Evolutionary conservation across 1,140 invertebrate genomes (phyloP), one percentile per base, ranked within the genome.

Genomic region (Bilobella aurantiaca): DNA sequence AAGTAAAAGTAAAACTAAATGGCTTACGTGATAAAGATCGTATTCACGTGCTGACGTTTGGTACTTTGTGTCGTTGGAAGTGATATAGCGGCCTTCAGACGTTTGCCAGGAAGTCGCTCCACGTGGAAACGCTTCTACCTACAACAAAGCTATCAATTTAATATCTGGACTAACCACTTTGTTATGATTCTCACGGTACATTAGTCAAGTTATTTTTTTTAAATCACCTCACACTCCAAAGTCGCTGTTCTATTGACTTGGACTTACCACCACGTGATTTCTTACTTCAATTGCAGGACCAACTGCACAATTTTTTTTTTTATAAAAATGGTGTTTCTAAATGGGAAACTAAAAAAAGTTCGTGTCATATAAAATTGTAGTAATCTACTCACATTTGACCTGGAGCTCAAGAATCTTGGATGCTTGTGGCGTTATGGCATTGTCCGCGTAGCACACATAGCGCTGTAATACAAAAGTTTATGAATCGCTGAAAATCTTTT

Each of bases 121-220:
- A 71, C 89, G 86, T 0, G 93, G 93, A 76, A 86, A 94, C 0
- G 91, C 90, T 77, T 95, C 91, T 0, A 92, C n/a, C n/a, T n/a
- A 75, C 89, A 84, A 73, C 93, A 95, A 76, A 29, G 58, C 14
- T 14, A 28, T 8, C 73, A 1, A 79, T n/a, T n/a, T n/a, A n/a
- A n/a, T n/a, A n/a, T n/a, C n/a, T n/a, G n/a, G n/a, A n/a, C n/a
- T n/a, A n/a, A n/a, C n/a, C n/a, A n/a, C n/a, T n/a, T n/a, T n/a
- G n/a, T n/a, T n/a, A n/a, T n/a, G n/a, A n/a, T n/a, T n/a, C n/a
- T n/a, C n/a, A n/a, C n/a, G n/a, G n/a, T n/a, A n/a, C n/a, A n/a
- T n/a, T n/a, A n/a, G n/a, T n/a, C n/a, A n/a, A n/a, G n/a, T n/a
- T n/a, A n/a, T n/a, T n/a, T n/a, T n/a, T n/a, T n/a, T n/a, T n/a